phyloP scores from a whole-genome alignment of 2,113 vertebrate species.

The Gadus chalcogrammus region DNA sequence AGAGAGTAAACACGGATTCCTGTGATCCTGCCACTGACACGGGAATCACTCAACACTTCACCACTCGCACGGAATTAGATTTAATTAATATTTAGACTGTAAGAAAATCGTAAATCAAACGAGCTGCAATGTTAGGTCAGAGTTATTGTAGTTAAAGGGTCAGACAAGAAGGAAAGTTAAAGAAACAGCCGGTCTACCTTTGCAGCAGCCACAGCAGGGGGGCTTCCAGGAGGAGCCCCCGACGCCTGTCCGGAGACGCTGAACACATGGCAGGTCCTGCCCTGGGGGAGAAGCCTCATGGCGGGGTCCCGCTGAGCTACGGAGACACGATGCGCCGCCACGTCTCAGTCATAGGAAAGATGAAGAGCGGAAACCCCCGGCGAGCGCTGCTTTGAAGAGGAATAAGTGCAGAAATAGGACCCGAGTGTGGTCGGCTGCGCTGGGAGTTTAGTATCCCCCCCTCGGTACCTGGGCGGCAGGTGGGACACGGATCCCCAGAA shows the following conservation, averaged over 20 bases:
- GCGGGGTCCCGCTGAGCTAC: constrained; percentile 66
- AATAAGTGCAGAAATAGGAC: constrained; percentile 65
- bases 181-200: constrained; percentile 61
- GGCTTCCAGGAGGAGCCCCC: constrained; percentile 28
- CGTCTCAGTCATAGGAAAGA: constrained; percentile 62
- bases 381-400: constrained; percentile 38
- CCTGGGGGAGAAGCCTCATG: constrained; percentile 76
- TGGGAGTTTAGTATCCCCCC: constrained; percentile 58
- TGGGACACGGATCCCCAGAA: constrained; percentile 72
- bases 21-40: no score
- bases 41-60: no score
- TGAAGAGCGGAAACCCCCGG: constrained; percentile 59
- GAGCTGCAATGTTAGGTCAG: no score
- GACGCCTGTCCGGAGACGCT: constrained; percentile 69
- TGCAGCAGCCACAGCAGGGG: constrained; percentile 47
- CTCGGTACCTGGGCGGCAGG: constrained; percentile 65
- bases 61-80: no score
- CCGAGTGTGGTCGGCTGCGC: constrained; percentile 49
- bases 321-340: constrained; percentile 64
- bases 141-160: no score
- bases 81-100: no score
- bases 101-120: no score
- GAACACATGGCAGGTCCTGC: constrained; percentile 74
- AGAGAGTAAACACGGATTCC: no score
- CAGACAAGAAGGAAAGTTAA: no score